Evolutionary conservation across 64 coral and sea anemone species (phyloP).

Genomic region (Actinia equina): DNA sequence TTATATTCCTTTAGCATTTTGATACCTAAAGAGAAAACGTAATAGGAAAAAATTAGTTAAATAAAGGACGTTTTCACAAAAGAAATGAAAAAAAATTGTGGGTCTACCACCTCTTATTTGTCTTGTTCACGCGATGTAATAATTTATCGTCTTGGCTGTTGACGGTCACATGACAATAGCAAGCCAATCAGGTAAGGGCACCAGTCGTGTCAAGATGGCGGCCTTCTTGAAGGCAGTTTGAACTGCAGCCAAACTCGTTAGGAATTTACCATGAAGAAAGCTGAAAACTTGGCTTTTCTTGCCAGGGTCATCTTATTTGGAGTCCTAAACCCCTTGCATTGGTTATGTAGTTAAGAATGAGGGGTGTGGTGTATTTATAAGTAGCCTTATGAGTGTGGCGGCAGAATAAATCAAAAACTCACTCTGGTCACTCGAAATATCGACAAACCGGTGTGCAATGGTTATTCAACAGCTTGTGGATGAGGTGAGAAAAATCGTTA

Average conservation of each 20-base stretch:
- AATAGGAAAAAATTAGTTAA: too few species aligned
- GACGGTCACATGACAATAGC: constrained; percentile 56
- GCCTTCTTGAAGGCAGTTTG: constrained; percentile 81
- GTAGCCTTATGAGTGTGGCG: constrained; percentile 30
- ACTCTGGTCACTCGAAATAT: constrained; percentile 14
- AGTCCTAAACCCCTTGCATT: background rate
- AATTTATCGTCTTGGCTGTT: background rate
- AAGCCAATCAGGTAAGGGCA: constrained; percentile 53
- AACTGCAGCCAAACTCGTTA: constrained; percentile 41
- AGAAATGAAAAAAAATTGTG: too few species aligned
- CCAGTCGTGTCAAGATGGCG: constrained; percentile 81
- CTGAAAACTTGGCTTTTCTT: background rate
- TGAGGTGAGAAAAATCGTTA: constrained; percentile 55
- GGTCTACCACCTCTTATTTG: too few species aligned
- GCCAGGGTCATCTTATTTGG: background rate
- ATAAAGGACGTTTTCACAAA: too few species aligned
- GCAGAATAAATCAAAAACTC: constrained; percentile 30
- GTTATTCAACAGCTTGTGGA: constrained; percentile 96
- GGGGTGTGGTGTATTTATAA: background rate
- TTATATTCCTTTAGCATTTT: too few species aligned
- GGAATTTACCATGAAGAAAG: background rate
- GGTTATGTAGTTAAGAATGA: background rate
- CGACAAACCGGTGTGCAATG: constrained; percentile 50
- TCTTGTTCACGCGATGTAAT: background rate
- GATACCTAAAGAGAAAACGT: too few species aligned